Evolutionary conservation across 2,888 invertebrate species (phyloP).

Genomic region (Villa cingulata): DNA sequence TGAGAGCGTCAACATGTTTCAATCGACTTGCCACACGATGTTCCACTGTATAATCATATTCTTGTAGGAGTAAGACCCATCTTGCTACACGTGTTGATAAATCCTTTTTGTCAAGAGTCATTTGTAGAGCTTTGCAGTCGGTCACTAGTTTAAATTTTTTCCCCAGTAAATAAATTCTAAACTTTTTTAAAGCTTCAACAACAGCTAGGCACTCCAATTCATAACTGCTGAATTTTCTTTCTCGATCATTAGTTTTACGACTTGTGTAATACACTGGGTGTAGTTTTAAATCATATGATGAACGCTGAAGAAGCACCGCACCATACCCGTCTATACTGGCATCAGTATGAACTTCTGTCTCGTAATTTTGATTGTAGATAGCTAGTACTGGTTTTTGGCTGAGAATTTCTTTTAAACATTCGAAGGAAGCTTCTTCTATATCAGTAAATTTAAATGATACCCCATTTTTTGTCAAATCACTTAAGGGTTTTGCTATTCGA

Average conservation of each 20-base stretch:
- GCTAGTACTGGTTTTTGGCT: slow-evolving; percentile 16
- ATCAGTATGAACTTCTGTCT: slow-evolving; percentile 22
- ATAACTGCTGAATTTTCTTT: slow-evolving; percentile 1
- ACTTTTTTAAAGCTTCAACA: not conserved
- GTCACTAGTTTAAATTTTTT: slow-evolving; percentile 13
- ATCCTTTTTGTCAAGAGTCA: slow-evolving; percentile 13
- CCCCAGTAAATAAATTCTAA: slow-evolving; percentile 8
- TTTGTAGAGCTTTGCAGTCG: slow-evolving; percentile 13
- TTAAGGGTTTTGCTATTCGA: slow-evolving; percentile 4
- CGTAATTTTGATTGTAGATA: slow-evolving; percentile 16
- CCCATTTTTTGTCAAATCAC: not conserved
- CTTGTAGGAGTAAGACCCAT: slow-evolving; percentile 16
- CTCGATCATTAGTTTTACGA: not conserved
- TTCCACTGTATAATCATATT: slow-evolving; percentile 16
- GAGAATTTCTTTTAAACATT: slow-evolving; percentile 8
- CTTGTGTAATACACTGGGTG: slow-evolving; percentile 8
- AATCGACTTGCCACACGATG: slow-evolving; percentile 13
- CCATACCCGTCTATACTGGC: slow-evolving; percentile 19
- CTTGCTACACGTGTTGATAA: slow-evolving; percentile 11
- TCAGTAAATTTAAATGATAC: slow-evolving; percentile 10
- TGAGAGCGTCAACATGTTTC: slow-evolving; percentile 17
- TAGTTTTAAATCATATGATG: slow-evolving; percentile 1
- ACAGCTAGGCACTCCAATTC: slow-evolving; percentile 8
- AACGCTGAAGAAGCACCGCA: slow-evolving; percentile 16
- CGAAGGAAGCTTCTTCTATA: slow-evolving; percentile 21